Conservation (phyloP, 2,113 vertebrate species). For the Bubo scandiacus region DNA sequence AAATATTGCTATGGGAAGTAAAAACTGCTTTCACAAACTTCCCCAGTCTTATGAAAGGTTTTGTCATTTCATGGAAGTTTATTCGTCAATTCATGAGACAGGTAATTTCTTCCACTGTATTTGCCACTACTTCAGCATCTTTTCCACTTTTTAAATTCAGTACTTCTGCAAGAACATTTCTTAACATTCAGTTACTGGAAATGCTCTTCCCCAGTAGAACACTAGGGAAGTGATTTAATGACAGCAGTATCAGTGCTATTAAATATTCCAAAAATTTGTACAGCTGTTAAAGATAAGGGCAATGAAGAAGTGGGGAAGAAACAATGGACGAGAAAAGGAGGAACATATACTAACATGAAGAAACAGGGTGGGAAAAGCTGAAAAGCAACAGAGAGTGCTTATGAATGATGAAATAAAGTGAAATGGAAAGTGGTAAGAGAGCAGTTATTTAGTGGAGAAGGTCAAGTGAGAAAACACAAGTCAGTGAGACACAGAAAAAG, state of each 20-base stretch:
- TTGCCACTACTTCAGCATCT: not conserved
- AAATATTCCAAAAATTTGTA: not conserved
- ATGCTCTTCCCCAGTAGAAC: not conserved
- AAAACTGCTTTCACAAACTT: not conserved
- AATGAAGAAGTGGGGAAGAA: not conserved
- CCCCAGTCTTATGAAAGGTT: not conserved
- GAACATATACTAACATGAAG: not conserved
- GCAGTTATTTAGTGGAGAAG: not conserved
- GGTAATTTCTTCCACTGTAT: not conserved
- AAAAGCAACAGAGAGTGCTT: not conserved
- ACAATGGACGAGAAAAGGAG: not conserved
- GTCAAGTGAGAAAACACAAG: not conserved
- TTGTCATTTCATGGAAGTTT: not conserved
- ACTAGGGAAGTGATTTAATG: not conserved
- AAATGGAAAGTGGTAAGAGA: not conserved
- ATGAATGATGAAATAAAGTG: not conserved
- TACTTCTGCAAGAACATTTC: not conserved
- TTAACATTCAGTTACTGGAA: not conserved
- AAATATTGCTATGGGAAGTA: not conserved
- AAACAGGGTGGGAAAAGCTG: not conserved
- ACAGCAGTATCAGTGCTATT: not conserved
- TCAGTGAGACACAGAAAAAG: not conserved
- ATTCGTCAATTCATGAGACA: not conserved
- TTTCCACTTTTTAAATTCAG: not conserved
- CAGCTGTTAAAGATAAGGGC: not conserved